Evolutionary conservation across 1,140 invertebrate species (phyloP).

Genomic region (Delia radicum): DNA sequence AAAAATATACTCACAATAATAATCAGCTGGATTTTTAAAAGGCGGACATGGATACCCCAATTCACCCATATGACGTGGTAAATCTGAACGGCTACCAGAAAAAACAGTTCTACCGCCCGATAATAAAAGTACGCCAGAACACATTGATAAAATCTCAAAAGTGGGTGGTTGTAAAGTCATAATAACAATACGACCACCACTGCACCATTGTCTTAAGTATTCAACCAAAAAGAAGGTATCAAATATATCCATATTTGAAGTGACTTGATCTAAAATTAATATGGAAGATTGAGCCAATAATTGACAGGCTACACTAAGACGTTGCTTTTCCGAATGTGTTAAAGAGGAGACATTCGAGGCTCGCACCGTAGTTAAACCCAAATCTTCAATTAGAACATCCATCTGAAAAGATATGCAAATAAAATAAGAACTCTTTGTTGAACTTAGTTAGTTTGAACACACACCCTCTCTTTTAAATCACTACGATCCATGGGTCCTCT

Average conservation of each 20-base stretch:
- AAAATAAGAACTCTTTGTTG: neutral
- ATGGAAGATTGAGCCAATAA: slow-evolving; percentile 81
- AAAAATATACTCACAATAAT: slow-evolving; percentile 84
- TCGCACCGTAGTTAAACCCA: slow-evolving; percentile 82
- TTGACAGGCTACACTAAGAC: slow-evolving; percentile 85
- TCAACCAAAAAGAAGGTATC: slow-evolving; percentile 94
- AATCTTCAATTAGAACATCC: slow-evolving; percentile 82
- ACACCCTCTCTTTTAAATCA: slow-evolving; percentile 66
- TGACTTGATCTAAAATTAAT: slow-evolving; percentile 84
- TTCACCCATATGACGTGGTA: slow-evolving; percentile 90
- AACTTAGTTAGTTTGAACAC: slow-evolving; percentile 15
- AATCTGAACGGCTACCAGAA: slow-evolving; percentile 81
- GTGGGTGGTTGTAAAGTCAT: slow-evolving; percentile 91
- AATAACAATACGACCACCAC: slow-evolving; percentile 80
- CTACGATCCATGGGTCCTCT: slow-evolving; percentile 63
- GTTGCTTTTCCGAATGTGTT: slow-evolving; percentile 81
- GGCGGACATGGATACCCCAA: slow-evolving; percentile 94
- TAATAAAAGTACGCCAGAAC: slow-evolving; percentile 79
- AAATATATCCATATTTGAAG: slow-evolving; percentile 92
- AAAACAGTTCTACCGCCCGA: slow-evolving; percentile 89
- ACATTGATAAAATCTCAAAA: slow-evolving; percentile 94
- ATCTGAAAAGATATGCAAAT: slow-evolving; percentile 63
- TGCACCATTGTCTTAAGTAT: slow-evolving; percentile 90
- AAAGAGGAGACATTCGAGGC: slow-evolving; percentile 76
- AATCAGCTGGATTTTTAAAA: slow-evolving; percentile 95